Evolutionary conservation across 2,797 vertebrate species (phyloP).

Genomic region (Emys orbicularis): DNA sequence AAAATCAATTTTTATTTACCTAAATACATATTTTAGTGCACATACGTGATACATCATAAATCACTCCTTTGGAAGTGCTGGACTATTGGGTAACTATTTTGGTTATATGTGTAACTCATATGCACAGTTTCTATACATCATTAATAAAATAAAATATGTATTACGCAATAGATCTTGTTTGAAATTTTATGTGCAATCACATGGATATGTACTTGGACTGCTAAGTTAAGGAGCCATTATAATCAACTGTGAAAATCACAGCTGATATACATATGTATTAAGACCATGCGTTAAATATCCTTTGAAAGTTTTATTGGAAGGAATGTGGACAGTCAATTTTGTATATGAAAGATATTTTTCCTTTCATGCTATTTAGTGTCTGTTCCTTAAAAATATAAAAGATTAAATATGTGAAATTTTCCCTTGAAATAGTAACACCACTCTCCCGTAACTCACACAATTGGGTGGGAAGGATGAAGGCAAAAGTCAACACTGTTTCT

Average conservation of each 20-base stretch:
- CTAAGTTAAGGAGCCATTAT: conserved; percentile 77
- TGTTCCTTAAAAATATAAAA: conserved; percentile 41
- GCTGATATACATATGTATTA: conserved; percentile 68
- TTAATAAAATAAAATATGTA: conserved; percentile 79
- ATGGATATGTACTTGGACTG: conserved; percentile 71
- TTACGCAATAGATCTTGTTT: conserved; percentile 75
- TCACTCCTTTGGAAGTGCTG: conserved; percentile 23
- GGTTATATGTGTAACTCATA: conserved; percentile 66
- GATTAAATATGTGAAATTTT: conserved; percentile 58
- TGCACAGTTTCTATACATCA: conserved; percentile 65
- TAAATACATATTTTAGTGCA: not conserved
- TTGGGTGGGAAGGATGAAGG: conserved; percentile 9
- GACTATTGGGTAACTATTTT: conserved; percentile 68
- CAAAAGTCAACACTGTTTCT: not conserved
- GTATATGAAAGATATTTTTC: conserved; percentile 71
- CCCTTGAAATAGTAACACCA: conserved; percentile 63
- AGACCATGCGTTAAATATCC: conserved; percentile 70
- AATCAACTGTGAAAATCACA: conserved; percentile 78
- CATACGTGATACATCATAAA: not conserved
- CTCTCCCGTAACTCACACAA: conserved; percentile 43
- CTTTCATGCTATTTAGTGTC: conserved; percentile 62
- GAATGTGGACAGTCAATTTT: conserved; percentile 64
- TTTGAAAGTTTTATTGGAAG: conserved; percentile 74
- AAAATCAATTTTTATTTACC: not conserved
- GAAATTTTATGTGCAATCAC: conserved; percentile 77